A percentile compares a stretch with the other conserved stretches of the same genome.
Conservation (phyloP, 1,140 invertebrate genomes). For the Campoletis sonorensis region DNA sequence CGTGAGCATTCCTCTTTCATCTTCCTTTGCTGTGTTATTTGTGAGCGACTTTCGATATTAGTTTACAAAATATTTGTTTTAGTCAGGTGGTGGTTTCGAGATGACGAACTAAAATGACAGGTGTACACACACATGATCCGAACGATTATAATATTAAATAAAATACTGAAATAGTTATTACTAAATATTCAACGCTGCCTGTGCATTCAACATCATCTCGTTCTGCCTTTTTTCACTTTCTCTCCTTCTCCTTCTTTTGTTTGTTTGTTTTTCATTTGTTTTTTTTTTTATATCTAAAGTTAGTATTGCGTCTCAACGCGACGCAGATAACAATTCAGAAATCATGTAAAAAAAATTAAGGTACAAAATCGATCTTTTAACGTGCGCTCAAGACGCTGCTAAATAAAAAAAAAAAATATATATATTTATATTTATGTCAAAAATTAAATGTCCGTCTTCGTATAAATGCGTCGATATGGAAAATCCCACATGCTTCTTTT, state of each 20-base stretch:
- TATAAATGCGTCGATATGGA: background rate
- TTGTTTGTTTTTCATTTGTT: no score
- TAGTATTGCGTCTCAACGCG: conserved; percentile 40
- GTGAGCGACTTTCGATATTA: background rate
- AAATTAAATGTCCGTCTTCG: background rate
- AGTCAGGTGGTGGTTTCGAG: background rate
- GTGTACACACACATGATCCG: conserved; percentile 42
- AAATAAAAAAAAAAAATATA: background rate
- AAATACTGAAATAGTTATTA: conserved; percentile 51
- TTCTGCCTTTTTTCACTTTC: conserved; percentile 4
- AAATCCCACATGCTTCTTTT: no score
- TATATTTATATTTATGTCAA: background rate
- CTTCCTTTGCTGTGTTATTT: conserved; percentile 19
- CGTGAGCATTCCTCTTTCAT: background rate
- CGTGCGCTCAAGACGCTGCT: conserved; percentile 18
- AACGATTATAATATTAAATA: conserved; percentile 49
- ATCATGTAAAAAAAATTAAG: conserved; percentile 52
- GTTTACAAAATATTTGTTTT: conserved; percentile 15
- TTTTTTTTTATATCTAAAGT: conserved; percentile 44
- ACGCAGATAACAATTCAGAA: conserved; percentile 54
- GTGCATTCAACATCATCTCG: conserved; percentile 46
- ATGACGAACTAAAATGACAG: conserved; percentile 43
- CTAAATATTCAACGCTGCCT: conserved; percentile 51
- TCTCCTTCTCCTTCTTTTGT: background rate
- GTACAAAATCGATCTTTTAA: conserved; percentile 50